phyloP scores from a whole-genome alignment of 2,797 vertebrate species.

The Enteromius viviparus region DNA sequence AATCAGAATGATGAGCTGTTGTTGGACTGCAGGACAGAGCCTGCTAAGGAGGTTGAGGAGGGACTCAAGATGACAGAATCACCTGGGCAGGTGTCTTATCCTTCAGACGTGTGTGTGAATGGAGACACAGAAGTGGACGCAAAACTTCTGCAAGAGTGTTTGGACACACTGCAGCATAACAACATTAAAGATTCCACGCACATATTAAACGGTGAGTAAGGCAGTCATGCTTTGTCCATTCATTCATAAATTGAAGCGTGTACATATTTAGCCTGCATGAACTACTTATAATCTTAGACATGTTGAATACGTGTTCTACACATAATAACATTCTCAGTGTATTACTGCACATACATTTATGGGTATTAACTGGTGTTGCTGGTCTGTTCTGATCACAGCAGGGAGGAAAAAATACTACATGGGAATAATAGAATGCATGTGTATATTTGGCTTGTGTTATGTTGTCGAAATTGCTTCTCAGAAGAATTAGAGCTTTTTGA shows the following conservation, averaged over 20 bases:
- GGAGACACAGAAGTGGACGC: constrained; percentile 60
- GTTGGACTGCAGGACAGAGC: constrained; percentile 39
- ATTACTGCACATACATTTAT: not conserved
- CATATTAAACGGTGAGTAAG: constrained; percentile 67
- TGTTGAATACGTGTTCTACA: not conserved
- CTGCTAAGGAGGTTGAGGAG: constrained; percentile 7
- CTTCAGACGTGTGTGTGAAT: constrained; percentile 39
- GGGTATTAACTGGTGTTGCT: not conserved
- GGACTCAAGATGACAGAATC: not conserved
- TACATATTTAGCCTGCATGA: not conserved
- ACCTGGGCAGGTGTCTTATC: not conserved
- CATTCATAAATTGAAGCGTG: not conserved
- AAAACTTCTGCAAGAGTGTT: constrained; percentile 73
- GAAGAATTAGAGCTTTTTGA: not conserved
- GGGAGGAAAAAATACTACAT: not conserved
- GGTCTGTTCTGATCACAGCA: not conserved
- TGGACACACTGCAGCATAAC: constrained; percentile 64
- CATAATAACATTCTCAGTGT: not conserved
- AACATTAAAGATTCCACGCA: constrained; percentile 56
- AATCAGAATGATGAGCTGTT: constrained; percentile 37
- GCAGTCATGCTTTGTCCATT: not conserved
- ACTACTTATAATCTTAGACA: not conserved
- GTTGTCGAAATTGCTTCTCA: not conserved
- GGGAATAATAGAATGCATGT: not conserved
- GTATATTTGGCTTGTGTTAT: not conserved